These are phyloP conservation scores for Chrysaora quinquecirrha DNA, from an alignment of 30 jellyfish, hydroid and myxozoan genomes.

Conservation along the genomic window DNA sequence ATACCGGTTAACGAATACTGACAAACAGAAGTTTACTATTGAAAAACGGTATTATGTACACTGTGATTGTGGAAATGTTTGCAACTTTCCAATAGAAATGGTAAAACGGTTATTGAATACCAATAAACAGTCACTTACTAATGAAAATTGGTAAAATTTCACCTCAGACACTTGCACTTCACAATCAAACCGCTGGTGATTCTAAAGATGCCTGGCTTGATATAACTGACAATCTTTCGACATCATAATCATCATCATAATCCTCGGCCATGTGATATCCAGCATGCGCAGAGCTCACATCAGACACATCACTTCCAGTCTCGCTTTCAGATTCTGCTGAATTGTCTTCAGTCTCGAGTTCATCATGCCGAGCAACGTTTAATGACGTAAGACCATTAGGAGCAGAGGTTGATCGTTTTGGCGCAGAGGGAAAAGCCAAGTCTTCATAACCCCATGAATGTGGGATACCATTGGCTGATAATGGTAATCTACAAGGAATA, in stretches of 20 bases:
- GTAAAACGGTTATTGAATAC: too few species aligned
- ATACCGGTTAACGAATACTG: too few species aligned
- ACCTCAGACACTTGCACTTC: too few species aligned
- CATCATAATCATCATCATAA: constrained; percentile 7
- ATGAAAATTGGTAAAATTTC: too few species aligned
- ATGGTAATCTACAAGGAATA: constrained; percentile 47
- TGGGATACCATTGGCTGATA: constrained; percentile 66
- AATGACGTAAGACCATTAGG: constrained; percentile 48
- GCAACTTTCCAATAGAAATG: too few species aligned
- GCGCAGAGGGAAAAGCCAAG: neutral
- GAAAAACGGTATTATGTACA: too few species aligned
- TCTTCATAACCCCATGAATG: constrained; percentile 44
- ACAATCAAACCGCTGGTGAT: too few species aligned
- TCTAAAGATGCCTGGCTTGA: constrained; percentile 1
- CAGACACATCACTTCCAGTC: constrained; percentile 43
- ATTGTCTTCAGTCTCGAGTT: neutral
- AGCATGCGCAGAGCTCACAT: constrained; percentile 67
- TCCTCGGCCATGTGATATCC: constrained; percentile 26
- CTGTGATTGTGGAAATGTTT: too few species aligned
- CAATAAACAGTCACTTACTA: too few species aligned
- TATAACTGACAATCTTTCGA: neutral
- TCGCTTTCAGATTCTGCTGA: constrained; percentile 35
- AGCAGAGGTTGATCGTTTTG: constrained; percentile 54
- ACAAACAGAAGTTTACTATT: too few species aligned
- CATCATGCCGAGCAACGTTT: neutral